phyloP scores from a whole-genome alignment of 30 jellyfish, hydroid and myxozoan genomes.

The Turritopsis dohrnii region DNA sequence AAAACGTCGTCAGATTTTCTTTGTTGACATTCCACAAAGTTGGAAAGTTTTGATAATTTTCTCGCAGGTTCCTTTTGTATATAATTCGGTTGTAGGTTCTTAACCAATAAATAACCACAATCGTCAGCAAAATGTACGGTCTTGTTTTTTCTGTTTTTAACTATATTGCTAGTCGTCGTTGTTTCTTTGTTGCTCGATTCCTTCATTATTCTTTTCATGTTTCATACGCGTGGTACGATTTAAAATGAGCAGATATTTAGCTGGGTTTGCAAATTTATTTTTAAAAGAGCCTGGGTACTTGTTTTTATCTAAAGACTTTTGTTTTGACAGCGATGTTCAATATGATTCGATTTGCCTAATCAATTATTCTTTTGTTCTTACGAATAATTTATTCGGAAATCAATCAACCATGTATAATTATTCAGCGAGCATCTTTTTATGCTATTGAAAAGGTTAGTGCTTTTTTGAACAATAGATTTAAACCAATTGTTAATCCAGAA shows the following conservation, averaged over 20 bases:
- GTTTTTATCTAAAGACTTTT: not conserved
- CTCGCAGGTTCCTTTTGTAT: not conserved
- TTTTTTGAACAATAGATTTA: not conserved
- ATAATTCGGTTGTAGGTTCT: not conserved
- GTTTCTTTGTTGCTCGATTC: not conserved
- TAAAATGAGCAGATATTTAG: constrained; percentile 4
- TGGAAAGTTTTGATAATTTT: constrained; percentile 26
- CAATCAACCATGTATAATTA: not conserved
- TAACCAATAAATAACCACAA: constrained; percentile 19
- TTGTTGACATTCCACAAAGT: constrained; percentile 19
- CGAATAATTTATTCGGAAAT: constrained; percentile 7
- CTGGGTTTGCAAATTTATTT: constrained; percentile 12
- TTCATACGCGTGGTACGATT: constrained; percentile 2
- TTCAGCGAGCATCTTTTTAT: not conserved
- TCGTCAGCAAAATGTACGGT: constrained; percentile 30
- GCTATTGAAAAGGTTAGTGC: not conserved
- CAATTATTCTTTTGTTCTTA: constrained; percentile 7
- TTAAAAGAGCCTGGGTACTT: constrained; percentile 6
- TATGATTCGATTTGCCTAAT: constrained; percentile 8
- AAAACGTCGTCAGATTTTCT: not conserved
- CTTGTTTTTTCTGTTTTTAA: not conserved
- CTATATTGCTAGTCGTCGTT: not conserved
- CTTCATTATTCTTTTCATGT: not conserved
- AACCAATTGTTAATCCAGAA: not conserved
- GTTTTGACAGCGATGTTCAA: not conserved